A percentile compares a stretch with the other conserved stretches of the same genome.
Conservation (phyloP, 92 coral and sea anemone species). For the Muricea muricata region DNA sequence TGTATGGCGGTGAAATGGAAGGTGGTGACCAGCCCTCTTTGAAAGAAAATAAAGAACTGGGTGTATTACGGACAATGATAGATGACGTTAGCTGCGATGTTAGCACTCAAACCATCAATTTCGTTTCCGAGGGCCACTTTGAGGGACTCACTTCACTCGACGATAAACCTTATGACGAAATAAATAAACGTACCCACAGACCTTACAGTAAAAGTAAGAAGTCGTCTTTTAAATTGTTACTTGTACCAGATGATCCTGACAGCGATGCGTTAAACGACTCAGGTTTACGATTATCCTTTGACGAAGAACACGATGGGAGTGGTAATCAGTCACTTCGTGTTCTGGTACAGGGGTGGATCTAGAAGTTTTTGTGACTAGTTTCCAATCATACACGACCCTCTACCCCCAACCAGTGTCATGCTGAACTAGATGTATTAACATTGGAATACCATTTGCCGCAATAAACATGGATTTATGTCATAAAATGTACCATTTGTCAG, state of each 20-base stretch:
- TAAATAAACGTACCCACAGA: neutral
- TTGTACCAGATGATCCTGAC: slow-evolving; percentile 22
- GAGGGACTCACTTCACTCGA: neutral
- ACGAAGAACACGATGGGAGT: slow-evolving; percentile 8
- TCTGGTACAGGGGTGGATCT: too few species aligned
- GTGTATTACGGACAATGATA: neutral
- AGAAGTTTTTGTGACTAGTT: too few species aligned
- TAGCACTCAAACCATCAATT: neutral
- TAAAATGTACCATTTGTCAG: too few species aligned
- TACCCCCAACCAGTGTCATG: too few species aligned
- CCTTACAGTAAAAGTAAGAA: neutral
- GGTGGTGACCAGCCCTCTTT: neutral
- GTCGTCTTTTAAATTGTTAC: slow-evolving; percentile 32
- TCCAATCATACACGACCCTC: too few species aligned
- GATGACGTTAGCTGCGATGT: slow-evolving; percentile 8
- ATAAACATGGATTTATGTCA: too few species aligned
- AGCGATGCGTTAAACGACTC: neutral
- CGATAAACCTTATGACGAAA: neutral
- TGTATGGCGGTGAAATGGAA: neutral
- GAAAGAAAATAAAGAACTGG: neutral
- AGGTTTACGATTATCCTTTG: slow-evolving; percentile 14
- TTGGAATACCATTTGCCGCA: too few species aligned
- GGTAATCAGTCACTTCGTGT: neutral
- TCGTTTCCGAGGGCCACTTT: neutral
- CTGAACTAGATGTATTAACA: too few species aligned